Conservation (phyloP, 2,888 invertebrate genomes). For the Homarus gammarus region DNA sequence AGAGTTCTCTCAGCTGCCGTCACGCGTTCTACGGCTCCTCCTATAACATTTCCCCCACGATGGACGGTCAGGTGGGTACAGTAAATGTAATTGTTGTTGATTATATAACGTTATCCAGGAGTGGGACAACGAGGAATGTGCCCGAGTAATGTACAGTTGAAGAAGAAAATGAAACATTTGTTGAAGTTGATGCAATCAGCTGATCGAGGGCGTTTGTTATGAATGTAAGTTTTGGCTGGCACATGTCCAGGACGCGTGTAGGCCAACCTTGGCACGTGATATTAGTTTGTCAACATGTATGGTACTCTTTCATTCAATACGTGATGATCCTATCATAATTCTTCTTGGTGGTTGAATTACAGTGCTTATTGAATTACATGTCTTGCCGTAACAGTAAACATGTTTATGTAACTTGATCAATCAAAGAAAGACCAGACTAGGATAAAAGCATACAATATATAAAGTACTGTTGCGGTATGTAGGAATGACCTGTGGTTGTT, state of each 20-base stretch:
- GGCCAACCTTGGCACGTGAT: not conserved
- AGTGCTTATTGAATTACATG: too few relatives aligned
- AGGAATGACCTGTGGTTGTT: too few relatives aligned
- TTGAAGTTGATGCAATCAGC: not conserved
- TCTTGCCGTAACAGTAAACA: too few relatives aligned
- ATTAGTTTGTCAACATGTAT: not conserved
- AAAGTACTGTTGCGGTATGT: too few relatives aligned
- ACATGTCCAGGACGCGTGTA: not conserved
- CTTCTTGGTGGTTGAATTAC: too few relatives aligned
- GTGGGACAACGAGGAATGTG: not conserved
- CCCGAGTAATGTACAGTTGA: not conserved
- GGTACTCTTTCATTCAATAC: too few relatives aligned
- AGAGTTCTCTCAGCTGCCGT: not conserved
- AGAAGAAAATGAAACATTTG: not conserved
- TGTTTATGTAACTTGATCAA: too few relatives aligned
- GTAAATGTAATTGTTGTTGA: not conserved
- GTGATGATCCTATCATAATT: too few relatives aligned
- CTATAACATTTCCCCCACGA: not conserved
- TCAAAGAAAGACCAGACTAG: too few relatives aligned
- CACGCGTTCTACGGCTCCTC: not conserved
- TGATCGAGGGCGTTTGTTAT: conserved; percentile 23
- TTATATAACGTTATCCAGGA: too few relatives aligned
- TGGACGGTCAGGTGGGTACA: conserved; percentile 1
- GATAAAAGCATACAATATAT: too few relatives aligned
- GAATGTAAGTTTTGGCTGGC: not conserved